Percentiles rank a stretch among this genome's conserved stretches.
Evolutionary conservation across 2,797 vertebrate species (phyloP).

Genomic region (Rhinogobio ventralis): DNA sequence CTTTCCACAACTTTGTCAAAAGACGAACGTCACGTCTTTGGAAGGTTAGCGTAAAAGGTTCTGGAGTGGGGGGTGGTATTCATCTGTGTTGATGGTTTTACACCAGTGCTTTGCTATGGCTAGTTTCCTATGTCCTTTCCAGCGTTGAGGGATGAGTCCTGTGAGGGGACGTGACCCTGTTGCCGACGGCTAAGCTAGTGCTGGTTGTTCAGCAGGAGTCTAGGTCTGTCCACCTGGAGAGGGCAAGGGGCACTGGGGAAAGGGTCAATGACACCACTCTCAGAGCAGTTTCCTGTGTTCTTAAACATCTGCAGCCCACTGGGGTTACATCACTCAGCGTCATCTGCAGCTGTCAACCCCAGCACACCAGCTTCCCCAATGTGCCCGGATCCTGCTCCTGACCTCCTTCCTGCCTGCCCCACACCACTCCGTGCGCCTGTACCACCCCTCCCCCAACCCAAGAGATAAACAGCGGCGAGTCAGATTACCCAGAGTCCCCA

Average conservation of each 20-base stretch:
- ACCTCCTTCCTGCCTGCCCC: constrained; percentile 41
- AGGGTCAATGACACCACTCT: constrained; percentile 41
- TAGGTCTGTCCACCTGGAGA: constrained; percentile 57
- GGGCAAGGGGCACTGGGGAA: constrained; percentile 43
- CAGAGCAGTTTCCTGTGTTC: constrained; percentile 54
- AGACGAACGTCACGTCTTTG: constrained; percentile 22
- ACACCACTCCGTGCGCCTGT: constrained; percentile 19
- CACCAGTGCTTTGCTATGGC: constrained; percentile 36
- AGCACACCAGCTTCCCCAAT: constrained; percentile 55
- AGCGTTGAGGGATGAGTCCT: constrained; percentile 40
- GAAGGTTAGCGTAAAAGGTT: constrained; percentile 5
- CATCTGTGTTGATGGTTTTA: constrained; percentile 39
- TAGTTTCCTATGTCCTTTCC: constrained; percentile 51
- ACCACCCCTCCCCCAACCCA: constrained; percentile 27
- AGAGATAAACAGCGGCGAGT: constrained; percentile 61
- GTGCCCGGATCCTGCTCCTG: constrained; percentile 48
- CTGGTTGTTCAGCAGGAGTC: constrained; percentile 48
- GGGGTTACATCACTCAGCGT: constrained; percentile 61
- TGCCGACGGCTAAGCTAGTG: not conserved
- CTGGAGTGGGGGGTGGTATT: constrained; percentile 6
- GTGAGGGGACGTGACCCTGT: constrained; percentile 49
- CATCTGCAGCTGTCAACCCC: constrained; percentile 59
- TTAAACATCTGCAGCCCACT: constrained; percentile 62
- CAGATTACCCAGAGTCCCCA: constrained; percentile 58
- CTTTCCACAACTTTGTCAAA: constrained; percentile 50